Conservation (phyloP, 92 coral and sea anemone genomes). For the Porites divaricata region DNA sequence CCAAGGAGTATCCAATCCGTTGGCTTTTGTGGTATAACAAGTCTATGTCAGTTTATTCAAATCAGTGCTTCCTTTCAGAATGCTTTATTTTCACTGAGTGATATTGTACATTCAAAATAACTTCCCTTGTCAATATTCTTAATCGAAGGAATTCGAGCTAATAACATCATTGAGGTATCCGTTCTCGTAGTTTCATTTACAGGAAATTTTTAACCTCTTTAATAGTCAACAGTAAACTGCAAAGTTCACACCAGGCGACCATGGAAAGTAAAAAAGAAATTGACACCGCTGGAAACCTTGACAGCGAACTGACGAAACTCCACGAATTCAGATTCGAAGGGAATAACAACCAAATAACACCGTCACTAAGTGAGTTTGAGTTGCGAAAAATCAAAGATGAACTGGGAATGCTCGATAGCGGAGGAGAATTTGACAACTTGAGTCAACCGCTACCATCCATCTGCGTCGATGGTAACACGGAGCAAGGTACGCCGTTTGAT, state of each 20-base stretch:
- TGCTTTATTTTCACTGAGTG: neutral
- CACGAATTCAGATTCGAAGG: slow-evolving; percentile 43
- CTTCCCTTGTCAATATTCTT: slow-evolving; percentile 17
- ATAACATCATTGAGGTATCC: slow-evolving; percentile 7
- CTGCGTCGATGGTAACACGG: slow-evolving; percentile 37
- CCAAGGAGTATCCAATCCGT: slow-evolving; percentile 5
- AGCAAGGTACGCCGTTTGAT: slow-evolving; percentile 74
- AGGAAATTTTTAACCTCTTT: slow-evolving; percentile 7
- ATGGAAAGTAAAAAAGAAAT: slow-evolving; percentile 23
- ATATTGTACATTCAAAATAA: slow-evolving; percentile 7
- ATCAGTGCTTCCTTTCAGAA: neutral
- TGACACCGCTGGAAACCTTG: slow-evolving; percentile 23
- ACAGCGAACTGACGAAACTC: slow-evolving; percentile 18
- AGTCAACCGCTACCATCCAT: slow-evolving; percentile 30
- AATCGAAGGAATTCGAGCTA: neutral
- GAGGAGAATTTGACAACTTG: slow-evolving; percentile 38
- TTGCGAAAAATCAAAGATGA: slow-evolving; percentile 80
- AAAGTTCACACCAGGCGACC: neutral
- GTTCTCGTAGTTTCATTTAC: neutral
- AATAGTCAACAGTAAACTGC: slow-evolving; percentile 6
- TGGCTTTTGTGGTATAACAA: slow-evolving; percentile 5
- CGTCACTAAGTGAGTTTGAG: slow-evolving; percentile 77
- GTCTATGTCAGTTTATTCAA: slow-evolving; percentile 34
- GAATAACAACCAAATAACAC: slow-evolving; percentile 46
- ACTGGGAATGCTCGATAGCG: slow-evolving; percentile 71